Percentiles rank a stretch among this genome's conserved stretches.
Conservation (phyloP, 2,888 invertebrate species). For the Clitarchus hookeri region DNA sequence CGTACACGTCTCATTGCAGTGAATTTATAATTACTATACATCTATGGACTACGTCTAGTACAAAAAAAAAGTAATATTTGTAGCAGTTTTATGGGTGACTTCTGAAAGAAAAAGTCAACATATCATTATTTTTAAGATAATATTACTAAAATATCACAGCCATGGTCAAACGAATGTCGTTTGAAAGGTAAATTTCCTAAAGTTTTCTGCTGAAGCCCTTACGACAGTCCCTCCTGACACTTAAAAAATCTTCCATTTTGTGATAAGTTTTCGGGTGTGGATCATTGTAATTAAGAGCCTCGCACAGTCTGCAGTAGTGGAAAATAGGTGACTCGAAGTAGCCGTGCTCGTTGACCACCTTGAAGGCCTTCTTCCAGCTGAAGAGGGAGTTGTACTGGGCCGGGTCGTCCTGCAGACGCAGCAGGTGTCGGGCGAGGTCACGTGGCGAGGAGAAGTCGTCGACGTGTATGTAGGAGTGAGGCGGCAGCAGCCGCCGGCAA, state of each 20-base stretch:
- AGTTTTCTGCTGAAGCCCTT: not conserved
- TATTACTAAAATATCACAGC: not conserved
- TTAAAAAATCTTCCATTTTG: conserved; percentile 55
- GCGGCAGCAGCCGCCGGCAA: conserved; percentile 62
- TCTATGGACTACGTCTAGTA: too few relatives aligned
- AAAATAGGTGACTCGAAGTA: conserved; percentile 64
- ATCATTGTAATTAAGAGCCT: conserved; percentile 68
- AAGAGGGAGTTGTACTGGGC: conserved; percentile 58
- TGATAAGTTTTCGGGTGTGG: conserved; percentile 53
- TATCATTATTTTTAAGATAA: too few relatives aligned
- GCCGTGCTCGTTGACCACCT: conserved; percentile 68
- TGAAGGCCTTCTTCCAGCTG: conserved; percentile 63
- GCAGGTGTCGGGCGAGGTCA: conserved; percentile 60
- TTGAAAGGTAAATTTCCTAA: not conserved
- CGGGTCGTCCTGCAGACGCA: conserved; percentile 55
- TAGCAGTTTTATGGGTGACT: too few relatives aligned
- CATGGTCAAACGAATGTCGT: not conserved
- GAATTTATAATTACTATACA: too few relatives aligned
- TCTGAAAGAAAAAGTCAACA: too few relatives aligned
- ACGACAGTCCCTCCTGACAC: conserved; percentile 47
- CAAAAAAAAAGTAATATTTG: too few relatives aligned
- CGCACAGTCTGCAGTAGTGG: conserved; percentile 69
- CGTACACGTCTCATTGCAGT: too few relatives aligned
- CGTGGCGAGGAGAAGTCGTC: conserved; percentile 59
- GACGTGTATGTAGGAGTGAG: conserved; percentile 65